A percentile compares a stretch with the other conserved stretches of the same genome.
Evolutionary conservation across 53 echinoderm and acorn worm genomes (phyloP).

Genomic region (Crossaster papposus): DNA sequence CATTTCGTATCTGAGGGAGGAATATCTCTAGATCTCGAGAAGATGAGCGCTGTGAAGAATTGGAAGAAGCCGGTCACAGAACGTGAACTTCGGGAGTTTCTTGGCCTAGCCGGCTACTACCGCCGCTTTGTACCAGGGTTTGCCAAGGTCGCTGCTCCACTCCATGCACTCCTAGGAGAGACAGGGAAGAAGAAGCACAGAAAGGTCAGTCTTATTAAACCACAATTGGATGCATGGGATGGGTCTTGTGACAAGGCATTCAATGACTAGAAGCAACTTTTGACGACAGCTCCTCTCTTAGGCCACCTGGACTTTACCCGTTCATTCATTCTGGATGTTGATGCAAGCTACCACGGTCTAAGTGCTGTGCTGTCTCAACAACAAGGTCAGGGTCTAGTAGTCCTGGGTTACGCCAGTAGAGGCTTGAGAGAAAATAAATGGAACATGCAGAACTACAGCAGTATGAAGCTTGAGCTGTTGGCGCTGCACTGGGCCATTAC

Average conservation of each 20-base stretch:
- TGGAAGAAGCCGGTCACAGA: too few species aligned
- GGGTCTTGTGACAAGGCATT: not conserved
- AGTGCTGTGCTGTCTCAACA: conserved; percentile 65
- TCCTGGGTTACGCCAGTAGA: conserved; percentile 65
- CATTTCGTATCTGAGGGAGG: not conserved
- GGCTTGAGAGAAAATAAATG: conserved; percentile 33
- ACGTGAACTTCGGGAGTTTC: too few species aligned
- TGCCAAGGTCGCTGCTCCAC: too few species aligned
- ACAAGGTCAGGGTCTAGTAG: conserved; percentile 39
- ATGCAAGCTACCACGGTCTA: too few species aligned
- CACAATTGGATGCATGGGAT: not conserved
- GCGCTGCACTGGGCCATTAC: conserved; percentile 71
- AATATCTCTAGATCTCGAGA: too few species aligned
- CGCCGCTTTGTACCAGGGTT: not conserved
- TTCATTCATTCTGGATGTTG: too few species aligned
- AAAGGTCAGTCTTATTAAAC: not conserved
- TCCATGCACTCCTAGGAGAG: too few species aligned
- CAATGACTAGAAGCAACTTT: not conserved
- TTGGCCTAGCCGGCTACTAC: not conserved
- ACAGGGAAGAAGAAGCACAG: not conserved
- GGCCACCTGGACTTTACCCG: conserved; percentile 48
- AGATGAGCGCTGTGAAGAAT: too few species aligned
- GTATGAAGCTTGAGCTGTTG: conserved; percentile 64
- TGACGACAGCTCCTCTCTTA: conserved; percentile 47
- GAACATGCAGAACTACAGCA: too few species aligned